Base-by-base conservation (phyloP, 2,797 vertebrate genomes). In the Gambelia wislizenii region DNA sequence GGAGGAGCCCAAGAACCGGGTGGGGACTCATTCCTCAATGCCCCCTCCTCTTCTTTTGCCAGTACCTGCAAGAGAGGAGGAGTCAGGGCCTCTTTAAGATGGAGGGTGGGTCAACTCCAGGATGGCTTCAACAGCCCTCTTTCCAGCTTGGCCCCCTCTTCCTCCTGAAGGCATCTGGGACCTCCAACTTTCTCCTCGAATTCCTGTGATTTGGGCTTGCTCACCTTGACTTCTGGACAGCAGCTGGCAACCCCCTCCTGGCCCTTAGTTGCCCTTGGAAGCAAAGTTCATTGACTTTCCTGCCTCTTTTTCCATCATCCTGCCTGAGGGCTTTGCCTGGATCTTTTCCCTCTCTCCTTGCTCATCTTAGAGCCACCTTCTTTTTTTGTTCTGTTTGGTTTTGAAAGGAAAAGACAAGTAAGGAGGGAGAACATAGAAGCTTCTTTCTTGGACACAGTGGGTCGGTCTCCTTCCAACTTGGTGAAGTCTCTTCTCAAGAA, bases 1-100 rank as follows among this genome's bases (percentile, higher is more conserved):
- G 33, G 67, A 69, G 76, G 47, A 30, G 12, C 27, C 47, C 16
- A 67, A 44, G n/a, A 30, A 56, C 67, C n/a, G 59, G 64, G 74
- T 12, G 18, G 5, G 56, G 30, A 64, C 44, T 72, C 14, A 33
- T 42, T 0, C 88, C 88, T 83, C 67, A 90, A 93, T 77, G 3
- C 56, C 85, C 64, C 27, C 22, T 20, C 85, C 72, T 70, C 83
- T 85, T 70, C 83, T 85, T 36, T 80, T 88, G 89, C 93, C 87
- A 87, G 88, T 93, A 91, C 91, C 87, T 90, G 87, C 83, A 82
- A 89, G 76, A 85, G 44, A 85, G 89, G 92, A 77, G 89, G 61
- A 89, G 80, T 85, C 91, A 74, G 44, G 79, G 44, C n/a, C 70
- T 9, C 78, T 36, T 72, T 10, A 84, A 61, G 39, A n/a, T 9